Evolutionary conservation across 92 coral and sea anemone genomes (phyloP).

Genomic region (Hydrozoanthus gracilis): DNA sequence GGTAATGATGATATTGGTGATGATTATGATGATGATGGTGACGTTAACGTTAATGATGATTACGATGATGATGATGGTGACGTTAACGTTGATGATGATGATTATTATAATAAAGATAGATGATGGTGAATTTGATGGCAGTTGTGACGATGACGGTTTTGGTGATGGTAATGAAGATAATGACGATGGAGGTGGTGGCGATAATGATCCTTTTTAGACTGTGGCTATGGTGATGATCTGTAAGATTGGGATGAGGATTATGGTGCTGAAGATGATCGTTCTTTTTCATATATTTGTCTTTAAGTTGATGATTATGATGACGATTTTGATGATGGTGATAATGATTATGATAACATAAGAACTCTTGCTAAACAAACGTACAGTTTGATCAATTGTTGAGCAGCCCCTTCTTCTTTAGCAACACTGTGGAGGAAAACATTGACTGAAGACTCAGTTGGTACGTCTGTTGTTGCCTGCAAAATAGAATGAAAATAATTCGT

Average conservation of each 20-base stretch:
- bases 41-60: background rate
- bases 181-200: background rate
- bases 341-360: background rate
- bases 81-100: background rate
- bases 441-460: conserved; percentile 79
- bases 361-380: conserved; percentile 1
- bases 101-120: background rate
- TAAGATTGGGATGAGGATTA: background rate
- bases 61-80: background rate
- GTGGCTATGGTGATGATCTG: background rate
- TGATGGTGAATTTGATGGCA: background rate
- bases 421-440: conserved; percentile 70
- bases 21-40: background rate
- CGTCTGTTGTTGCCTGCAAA: conserved; percentile 71
- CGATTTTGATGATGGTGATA: background rate
- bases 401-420: conserved; percentile 47
- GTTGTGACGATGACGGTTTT: background rate
- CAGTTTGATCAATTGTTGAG: conserved; percentile 66
- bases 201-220: background rate
- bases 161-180: background rate
- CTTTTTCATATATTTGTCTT: no score
- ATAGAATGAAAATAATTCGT: background rate
- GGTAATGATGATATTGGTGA: background rate
- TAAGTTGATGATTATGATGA: background rate
- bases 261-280: background rate